Base-by-base conservation (phyloP, 2,113 vertebrate species). In the Panthera tigris region DNA sequence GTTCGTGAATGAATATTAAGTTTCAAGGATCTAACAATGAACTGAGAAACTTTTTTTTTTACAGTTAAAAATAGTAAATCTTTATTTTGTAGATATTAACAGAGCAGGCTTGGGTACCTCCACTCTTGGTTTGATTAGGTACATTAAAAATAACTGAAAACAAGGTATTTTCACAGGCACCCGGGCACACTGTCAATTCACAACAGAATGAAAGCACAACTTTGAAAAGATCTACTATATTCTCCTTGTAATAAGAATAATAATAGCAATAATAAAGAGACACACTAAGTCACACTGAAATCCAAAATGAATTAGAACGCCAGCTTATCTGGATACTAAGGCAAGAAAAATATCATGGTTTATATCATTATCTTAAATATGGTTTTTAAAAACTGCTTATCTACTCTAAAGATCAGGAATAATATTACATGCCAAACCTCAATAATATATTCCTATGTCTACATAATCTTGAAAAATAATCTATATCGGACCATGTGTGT, bases 11-110 rank as follows among this genome's bases (percentile, higher is more conserved):
- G 33, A 92, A 95, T 89, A 95, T 79, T 80, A 93, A 85, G 79
- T 92, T 96, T 87, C 76, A 96, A 91, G 90, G 69, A 45, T 76
- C 21, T 82, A 90, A 92, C 74, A 96, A 88, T 88, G 66, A 96
- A 92, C 31, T 85, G 7, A 29, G 84, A 74, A 92, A 97, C 63
- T 50, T 93, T 73, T 83, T 73, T 83, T 94, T 92, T 95, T 91
- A 87, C 11, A 94, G 23, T 95, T 94, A 91, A 93, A 91, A 91
- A 89, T 48, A 78, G 25, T 29, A 95, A 13, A 48, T 41, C 36
- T 48, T 74, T 36, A 50, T 65, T 89, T 68, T 82, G 90, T 52
- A 96, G 55, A 80, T 94, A 92, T 82, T 94, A 92, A 89, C 25
- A 96, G 27, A 69, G 57, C 18, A 83, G 19, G 25, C 9, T 82